Percentiles rank a stretch among this genome's conserved stretches.
These are phyloP conservation scores for Charaxes varanes DNA, from an alignment of 1,140 invertebrate species.

Conservation along the genomic window DNA sequence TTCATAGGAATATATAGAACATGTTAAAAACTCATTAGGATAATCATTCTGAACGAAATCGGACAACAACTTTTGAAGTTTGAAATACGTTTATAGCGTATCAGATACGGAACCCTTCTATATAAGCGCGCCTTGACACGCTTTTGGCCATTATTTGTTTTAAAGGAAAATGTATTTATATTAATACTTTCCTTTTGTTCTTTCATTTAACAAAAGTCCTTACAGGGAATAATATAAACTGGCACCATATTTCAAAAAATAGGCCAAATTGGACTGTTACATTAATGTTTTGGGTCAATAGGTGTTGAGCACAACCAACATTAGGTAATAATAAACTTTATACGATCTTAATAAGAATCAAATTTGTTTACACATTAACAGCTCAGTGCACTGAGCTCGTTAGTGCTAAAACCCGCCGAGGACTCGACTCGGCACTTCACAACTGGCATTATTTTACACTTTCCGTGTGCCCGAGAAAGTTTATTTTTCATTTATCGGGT, in stretches of 20 bases:
- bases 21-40: no score
- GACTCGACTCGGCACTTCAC: constrained; percentile 16
- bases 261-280: constrained; percentile 17
- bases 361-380: constrained; percentile 1
- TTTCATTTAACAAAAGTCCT: no score
- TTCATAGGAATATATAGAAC: no score
- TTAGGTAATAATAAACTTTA: constrained; percentile 6
- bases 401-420: constrained; percentile 22
- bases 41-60: no score
- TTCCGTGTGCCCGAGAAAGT: constrained; percentile 12
- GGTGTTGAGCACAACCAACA: constrained; percentile 13
- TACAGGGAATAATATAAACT: no score
- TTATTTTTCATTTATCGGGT: constrained; percentile 13
- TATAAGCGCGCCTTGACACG: no score
- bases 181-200: neutral
- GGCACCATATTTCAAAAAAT: constrained; percentile 16
- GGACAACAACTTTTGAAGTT: no score
- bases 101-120: no score
- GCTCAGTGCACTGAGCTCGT: constrained; percentile 15
- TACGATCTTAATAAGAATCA: neutral
- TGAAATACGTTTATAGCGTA: no score
- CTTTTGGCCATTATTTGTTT: no score
- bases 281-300: constrained; percentile 20
- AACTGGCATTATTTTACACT: constrained; percentile 22
- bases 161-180: neutral